Percentiles rank a stretch among this genome's conserved stretches.
Conservation (phyloP, 2,113 vertebrate species). For the Hydrolagus affinis region DNA sequence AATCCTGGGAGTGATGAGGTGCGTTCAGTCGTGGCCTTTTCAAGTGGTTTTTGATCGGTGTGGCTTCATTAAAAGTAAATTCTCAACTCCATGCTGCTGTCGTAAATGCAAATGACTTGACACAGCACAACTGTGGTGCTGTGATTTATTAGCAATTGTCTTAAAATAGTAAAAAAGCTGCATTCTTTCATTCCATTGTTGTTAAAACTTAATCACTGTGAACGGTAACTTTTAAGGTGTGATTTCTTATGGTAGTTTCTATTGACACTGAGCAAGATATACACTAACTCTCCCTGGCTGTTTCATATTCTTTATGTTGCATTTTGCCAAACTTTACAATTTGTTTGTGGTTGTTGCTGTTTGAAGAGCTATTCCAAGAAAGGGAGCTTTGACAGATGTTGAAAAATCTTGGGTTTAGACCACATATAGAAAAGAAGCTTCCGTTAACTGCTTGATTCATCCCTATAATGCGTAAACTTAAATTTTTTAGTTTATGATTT, state of each 20-base stretch:
- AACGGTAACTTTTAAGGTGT: background rate
- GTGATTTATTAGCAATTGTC: background rate
- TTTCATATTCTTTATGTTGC: background rate
- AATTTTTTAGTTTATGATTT: no score
- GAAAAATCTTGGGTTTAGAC: background rate
- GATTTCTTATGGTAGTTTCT: background rate
- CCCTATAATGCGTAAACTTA: no score
- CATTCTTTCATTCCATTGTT: background rate
- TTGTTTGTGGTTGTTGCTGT: conserved; percentile 14
- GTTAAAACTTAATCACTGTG: background rate
- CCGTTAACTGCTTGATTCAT: background rate
- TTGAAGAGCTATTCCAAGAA: background rate
- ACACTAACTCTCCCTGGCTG: background rate
- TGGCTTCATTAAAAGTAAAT: background rate
- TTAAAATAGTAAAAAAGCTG: background rate
- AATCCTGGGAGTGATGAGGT: background rate
- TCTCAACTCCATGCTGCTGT: background rate
- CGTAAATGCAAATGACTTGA: background rate
- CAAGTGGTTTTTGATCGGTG: background rate
- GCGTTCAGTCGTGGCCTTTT: background rate
- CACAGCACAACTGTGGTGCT: background rate
- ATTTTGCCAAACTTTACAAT: background rate
- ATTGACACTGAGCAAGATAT: background rate
- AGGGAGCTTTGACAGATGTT: conserved; percentile 11
- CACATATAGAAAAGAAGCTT: conserved; percentile 2